Evolutionary conservation across 37 sponge, comb jelly and placozoan genomes (phyloP).

Genomic region (Theonella swinhoei): DNA sequence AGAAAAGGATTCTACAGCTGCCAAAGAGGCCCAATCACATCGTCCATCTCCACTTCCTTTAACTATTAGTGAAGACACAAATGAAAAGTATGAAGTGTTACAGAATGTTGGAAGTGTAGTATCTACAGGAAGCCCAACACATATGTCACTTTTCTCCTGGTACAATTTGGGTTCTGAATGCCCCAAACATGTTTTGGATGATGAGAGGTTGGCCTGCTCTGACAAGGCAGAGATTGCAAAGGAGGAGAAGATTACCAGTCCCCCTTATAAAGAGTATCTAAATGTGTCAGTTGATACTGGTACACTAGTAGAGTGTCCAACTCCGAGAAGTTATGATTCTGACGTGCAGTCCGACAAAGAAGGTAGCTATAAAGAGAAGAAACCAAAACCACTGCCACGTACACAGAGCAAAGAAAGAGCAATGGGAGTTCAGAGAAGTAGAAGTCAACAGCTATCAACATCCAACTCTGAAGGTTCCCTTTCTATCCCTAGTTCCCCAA

Average conservation of each 20-base stretch:
- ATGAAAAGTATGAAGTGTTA: background rate
- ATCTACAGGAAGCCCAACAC: background rate
- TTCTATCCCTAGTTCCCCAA: background rate
- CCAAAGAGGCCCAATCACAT: background rate
- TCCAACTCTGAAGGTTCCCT: background rate
- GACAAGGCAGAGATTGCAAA: background rate
- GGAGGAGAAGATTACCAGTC: background rate
- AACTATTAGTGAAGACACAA: background rate
- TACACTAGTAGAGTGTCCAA: background rate
- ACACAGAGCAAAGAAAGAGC: background rate
- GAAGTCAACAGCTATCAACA: background rate
- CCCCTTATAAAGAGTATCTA: background rate
- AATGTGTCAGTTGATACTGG: background rate
- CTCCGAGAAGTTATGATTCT: no score
- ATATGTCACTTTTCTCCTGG: background rate
- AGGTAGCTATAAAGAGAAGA: background rate
- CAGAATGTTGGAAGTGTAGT: background rate
- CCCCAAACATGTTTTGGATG: conserved; percentile 32
- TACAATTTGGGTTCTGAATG: background rate
- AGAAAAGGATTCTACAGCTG: background rate
- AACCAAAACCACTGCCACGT: conserved; percentile 15
- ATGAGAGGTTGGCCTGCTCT: conserved; percentile 3
- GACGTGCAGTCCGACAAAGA: background rate
- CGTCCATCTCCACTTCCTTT: background rate
- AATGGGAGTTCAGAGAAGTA: background rate